Conservation (phyloP, 2,113 vertebrate genomes). For the Prolemur simus region DNA sequence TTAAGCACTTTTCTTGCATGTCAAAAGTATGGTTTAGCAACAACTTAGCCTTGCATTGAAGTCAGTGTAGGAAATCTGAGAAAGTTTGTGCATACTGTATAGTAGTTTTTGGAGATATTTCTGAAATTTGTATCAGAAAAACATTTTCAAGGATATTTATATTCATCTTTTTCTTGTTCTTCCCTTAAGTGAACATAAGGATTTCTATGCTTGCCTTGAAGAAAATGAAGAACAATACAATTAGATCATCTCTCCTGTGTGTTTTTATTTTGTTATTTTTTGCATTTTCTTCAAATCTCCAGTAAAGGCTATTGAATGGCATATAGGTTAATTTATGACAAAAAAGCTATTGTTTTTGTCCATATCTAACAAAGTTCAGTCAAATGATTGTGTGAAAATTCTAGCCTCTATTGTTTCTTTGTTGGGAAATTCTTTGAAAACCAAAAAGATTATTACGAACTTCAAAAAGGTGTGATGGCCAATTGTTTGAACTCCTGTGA, state of each 20-base stretch:
- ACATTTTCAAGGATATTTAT: slow-evolving; percentile 16
- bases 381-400: slow-evolving; percentile 56
- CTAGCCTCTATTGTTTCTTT: slow-evolving; percentile 73
- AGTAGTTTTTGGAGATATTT: neutral
- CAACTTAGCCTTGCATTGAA: neutral
- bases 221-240: slow-evolving; percentile 9
- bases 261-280: neutral
- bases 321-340: neutral
- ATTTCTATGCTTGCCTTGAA: neutral
- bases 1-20: neutral
- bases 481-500: slow-evolving; percentile 84
- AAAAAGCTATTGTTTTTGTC: neutral
- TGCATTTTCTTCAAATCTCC: neutral
- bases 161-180: neutral
- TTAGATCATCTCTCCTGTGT: neutral
- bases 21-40: neutral
- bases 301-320: neutral
- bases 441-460: slow-evolving; percentile 28
- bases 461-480: slow-evolving; percentile 81
- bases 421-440: slow-evolving; percentile 55
- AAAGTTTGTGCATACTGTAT: neutral
- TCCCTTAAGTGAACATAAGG: neutral
- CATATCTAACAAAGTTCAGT: neutral
- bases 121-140: slow-evolving; percentile 18
- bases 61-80: neutral